Evolutionary conservation across 2,888 invertebrate species (phyloP), one percentile per base, ranked within the genome.

Genomic region (Bugula neritina): DNA sequence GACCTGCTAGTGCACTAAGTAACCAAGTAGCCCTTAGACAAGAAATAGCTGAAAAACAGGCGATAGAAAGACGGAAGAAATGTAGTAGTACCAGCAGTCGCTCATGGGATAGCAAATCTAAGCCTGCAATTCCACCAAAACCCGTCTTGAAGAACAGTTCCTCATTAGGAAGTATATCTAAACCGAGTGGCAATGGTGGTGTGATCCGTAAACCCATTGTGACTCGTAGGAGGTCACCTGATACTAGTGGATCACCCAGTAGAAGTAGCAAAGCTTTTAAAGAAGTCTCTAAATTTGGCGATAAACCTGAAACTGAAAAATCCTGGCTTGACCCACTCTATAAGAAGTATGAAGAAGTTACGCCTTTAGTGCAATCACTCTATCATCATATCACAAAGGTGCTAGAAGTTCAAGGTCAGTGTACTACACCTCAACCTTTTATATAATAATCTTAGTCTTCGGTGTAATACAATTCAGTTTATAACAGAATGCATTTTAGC

Each of bases 41-140:
- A 34, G 63, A 63, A 63, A 63, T 63, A 5, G 63, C 63, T 5
- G 63, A 63, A n/a, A 63, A 63, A 31, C 29, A 25, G 10, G 63
- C 63, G 10, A 63, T 63, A 29, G 63, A 63, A 29, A 21, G 63
- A 17, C 5, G 25, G 23, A 21, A 63, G 34, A 63, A 63, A n/a
- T 25, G 10, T 10, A 25, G 13, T 25, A 27, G 29, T 17, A 43
- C 10, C 43, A 43, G 17, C 17, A 63, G 63, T n/a, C 63, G 34
- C 13, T 63, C 63, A 13, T 63, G 63, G 63, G 63, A 63, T 63
- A 63, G 31, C 10, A 27, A 27, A 63, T 63, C 63, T 63, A 63
- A 63, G n/a, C 63, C 63, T 13, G 3, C 63, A 2, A 2, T 63
- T 13, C 29, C 27, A 13, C 63, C 63, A 2, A 63, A 63, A 34